Base-by-base conservation (phyloP, 2,888 invertebrate genomes). In the Hermaeophaga mercurialis region DNA sequence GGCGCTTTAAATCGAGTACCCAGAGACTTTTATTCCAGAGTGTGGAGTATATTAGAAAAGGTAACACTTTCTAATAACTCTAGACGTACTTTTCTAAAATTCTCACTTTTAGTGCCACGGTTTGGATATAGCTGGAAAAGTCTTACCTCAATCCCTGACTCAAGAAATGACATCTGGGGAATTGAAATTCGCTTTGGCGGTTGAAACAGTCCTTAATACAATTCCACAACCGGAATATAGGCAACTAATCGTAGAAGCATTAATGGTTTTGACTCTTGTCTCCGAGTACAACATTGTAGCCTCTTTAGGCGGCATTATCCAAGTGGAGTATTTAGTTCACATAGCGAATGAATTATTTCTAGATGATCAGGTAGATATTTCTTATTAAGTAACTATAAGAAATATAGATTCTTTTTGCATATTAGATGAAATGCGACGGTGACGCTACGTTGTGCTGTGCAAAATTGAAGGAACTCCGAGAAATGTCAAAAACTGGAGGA, bases 131-230 rank as follows among this genome's bases (percentile, higher is more conserved):
- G 95, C 96, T 76, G 94, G 93, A 1, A 89, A 93, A 75, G 83
- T 94, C 18, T 80, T 99, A 15, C 92, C 91, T 50, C 94, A 95
- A 72, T 92, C 91, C 77, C 80, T 98, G 47, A 98, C 97, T 0
- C 94, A 95, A 80, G 98, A 98, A 85, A 99, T 99, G 99, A 99
- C 99, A 1, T 87, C 96, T 0, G 96, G 96, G 34, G 99, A 99
- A 80, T 79, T 98, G 68, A 99, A 99, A 80, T 99, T 99, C 79
- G 98, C 99, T 0, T 81, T 99, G 11, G 94, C 95, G 52, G 97
- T 99, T 0, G 99, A 99, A 79, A 92, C 95, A 1, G 96, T 96
- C 1, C 81, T 99, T 46, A 99, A 98, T 76, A 89, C 92, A 46
- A 96, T 99, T 69, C 96, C 97, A 0, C 96, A 98, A 76, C 98